Conservation (phyloP, 1,140 invertebrate species). For the Drosophila mojavensis region DNA sequence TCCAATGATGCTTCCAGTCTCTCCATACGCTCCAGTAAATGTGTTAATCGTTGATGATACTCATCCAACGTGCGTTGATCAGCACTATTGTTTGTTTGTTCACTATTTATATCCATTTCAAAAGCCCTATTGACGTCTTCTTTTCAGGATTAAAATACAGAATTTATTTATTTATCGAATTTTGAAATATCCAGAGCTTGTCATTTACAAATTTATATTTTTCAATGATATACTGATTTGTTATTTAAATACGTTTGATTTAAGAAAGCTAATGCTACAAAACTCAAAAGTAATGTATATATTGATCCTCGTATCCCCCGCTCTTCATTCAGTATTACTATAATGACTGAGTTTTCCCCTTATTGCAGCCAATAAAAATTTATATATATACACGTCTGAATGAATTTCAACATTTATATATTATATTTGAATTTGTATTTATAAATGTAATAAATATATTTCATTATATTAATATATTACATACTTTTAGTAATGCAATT, state of each 20-base stretch:
- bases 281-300: not conserved
- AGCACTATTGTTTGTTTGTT: not conserved
- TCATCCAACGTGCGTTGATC: constrained; percentile 15
- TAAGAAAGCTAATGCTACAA: not conserved
- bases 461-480: constrained; percentile 16
- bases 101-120: not conserved
- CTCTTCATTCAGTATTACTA: no score
- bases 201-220: not conserved
- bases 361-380: no score
- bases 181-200: not conserved
- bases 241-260: not conserved
- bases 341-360: no score
- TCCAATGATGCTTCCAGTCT: constrained; percentile 10
- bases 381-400: not conserved
- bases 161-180: not conserved
- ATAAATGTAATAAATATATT: constrained; percentile 39
- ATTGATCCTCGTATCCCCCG: no score
- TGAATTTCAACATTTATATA: constrained; percentile 1
- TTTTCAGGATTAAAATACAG: not conserved
- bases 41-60: constrained; percentile 14
- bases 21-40: constrained; percentile 28
- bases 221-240: not conserved
- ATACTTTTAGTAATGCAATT: constrained; percentile 23
- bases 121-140: not conserved
- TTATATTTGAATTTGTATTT: constrained; percentile 26